Base-by-base conservation (phyloP, 2,888 invertebrate genomes). In the Aporophyla nigra region DNA sequence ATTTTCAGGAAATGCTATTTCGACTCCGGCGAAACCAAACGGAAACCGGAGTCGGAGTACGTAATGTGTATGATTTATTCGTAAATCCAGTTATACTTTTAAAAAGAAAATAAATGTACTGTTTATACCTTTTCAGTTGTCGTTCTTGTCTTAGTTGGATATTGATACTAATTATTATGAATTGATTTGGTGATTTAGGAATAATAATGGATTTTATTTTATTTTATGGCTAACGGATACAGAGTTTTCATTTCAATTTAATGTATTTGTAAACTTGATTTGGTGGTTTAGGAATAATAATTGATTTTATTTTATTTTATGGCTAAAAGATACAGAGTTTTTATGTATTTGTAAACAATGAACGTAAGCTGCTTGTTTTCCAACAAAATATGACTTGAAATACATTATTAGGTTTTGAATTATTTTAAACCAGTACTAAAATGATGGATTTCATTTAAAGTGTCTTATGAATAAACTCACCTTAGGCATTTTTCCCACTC, bases 401-500 rank as follows among this genome's bases (percentile, higher is more conserved):
- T 65, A 65, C 14, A 21, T 27, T 7, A n/a, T 33, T 4, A 43
- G 2, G 7, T 12, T 46, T 56, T 33, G 16, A 46, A n/a, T 3
- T 14, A 14, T 33, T 54, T 5, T 0, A 54, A 40, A 14, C 5
- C 1, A 71, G 4, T 49, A 56, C n/a, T 4, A 21, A 58, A 16
- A 10, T 21, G 2, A 16, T 21, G 27, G 33, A 9, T 9, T 9
- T 14, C 5, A 51, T n/a, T n/a, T 19, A 33, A 67, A n/a, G 1
- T 19, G 1, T 40, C 4, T 21, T 33, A 56, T 33, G 2, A 73
- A 74, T 27, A 10, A 27, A 61, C 56, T 62, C 19, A 78, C 78
- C 66, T 82, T 81, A 0, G 82, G 54, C 78, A 82, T 82, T 75
- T 74, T 59, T 51, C 10, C 7, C 14, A 58, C 21, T 53, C 7